Percentiles rank a stretch among this genome's conserved stretches.
phyloP scores from a whole-genome alignment of 1,140 invertebrate species.

The Galleria mellonella region DNA sequence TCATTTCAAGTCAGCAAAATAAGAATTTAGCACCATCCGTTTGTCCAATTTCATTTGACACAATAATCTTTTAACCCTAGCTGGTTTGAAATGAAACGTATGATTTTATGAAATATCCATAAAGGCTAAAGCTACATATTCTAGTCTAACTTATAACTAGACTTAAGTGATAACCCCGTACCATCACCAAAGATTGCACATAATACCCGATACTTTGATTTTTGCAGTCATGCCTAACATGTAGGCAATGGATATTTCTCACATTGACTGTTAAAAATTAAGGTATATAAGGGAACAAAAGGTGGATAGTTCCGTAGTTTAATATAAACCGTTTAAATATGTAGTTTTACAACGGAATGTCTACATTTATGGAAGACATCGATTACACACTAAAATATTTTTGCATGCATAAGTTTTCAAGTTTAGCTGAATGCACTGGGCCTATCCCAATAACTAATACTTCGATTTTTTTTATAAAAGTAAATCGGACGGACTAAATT shows the following conservation, averaged over 20 bases:
- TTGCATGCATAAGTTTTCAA: slow-evolving; percentile 11
- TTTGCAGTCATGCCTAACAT: slow-evolving; percentile 70
- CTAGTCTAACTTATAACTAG: slow-evolving; percentile 47
- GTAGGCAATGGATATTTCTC: slow-evolving; percentile 32
- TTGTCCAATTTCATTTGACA: slow-evolving; percentile 14
- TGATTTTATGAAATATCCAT: slow-evolving; percentile 31
- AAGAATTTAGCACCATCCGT: slow-evolving; percentile 45
- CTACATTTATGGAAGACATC: slow-evolving; percentile 58
- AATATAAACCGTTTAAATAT: slow-evolving; percentile 25
- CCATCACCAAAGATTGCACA: slow-evolving; percentile 76
- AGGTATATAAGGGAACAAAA: slow-evolving; percentile 54
- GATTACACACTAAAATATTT: slow-evolving; percentile 23
- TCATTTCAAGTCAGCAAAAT: slow-evolving; percentile 59
- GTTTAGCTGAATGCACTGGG: slow-evolving; percentile 27
- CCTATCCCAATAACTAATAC: slow-evolving; percentile 8
- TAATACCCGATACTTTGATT: slow-evolving; percentile 77
- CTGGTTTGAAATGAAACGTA: slow-evolving; percentile 65
- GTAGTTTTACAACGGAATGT: slow-evolving; percentile 28
- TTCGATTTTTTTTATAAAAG: slow-evolving; percentile 8
- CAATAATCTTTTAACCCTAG: slow-evolving; percentile 18
- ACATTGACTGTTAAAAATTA: slow-evolving; percentile 62
- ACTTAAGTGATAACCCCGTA: slow-evolving; percentile 66
- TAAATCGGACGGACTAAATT: slow-evolving; percentile 64
- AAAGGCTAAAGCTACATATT: slow-evolving; percentile 28
- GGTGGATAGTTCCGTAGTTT: slow-evolving; percentile 26